These are phyloP conservation scores for Therioaphis trifolii DNA, from an alignment of 2,888 invertebrate species.

Conservation along the genomic window DNA sequence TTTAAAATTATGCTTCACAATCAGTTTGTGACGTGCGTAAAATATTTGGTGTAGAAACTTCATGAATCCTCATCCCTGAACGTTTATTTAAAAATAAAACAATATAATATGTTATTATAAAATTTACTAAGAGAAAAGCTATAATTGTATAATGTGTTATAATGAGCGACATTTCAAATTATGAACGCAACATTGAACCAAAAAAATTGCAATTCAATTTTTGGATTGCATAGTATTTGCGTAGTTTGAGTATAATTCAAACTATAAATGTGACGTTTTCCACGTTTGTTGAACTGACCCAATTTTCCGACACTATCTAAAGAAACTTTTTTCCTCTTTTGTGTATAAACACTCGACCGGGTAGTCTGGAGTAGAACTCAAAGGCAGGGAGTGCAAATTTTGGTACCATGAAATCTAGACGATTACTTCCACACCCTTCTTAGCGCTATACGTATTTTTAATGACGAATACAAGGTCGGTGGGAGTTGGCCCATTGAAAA, in stretches of 20 bases:
- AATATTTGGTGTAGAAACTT: too few species aligned
- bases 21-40: too few species aligned
- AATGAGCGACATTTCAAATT: too few species aligned
- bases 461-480: slow-evolving; percentile 48
- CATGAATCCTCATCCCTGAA: too few species aligned
- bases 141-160: too few species aligned
- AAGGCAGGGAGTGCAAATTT: slow-evolving; percentile 5
- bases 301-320: not conserved
- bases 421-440: slow-evolving; percentile 6
- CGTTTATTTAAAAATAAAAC: too few species aligned
- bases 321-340: not conserved
- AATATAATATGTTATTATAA: too few species aligned
- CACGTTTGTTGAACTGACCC: slow-evolving; percentile 1
- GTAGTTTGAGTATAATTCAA: not conserved
- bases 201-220: too few species aligned
- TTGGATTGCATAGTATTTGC: not conserved
- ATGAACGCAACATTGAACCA: too few species aligned
- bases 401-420: slow-evolving; percentile 53
- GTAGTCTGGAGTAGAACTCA: not conserved
- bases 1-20: too few species aligned
- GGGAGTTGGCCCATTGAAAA: slow-evolving; percentile 54
- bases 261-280: not conserved
- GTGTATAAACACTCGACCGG: slow-evolving; percentile 8
- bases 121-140: too few species aligned
- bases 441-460: slow-evolving; percentile 29